Percentiles rank a stretch among this genome's conserved stretches.
Conservation (phyloP, 2,797 vertebrate genomes). For the Siniperca undulata region DNA sequence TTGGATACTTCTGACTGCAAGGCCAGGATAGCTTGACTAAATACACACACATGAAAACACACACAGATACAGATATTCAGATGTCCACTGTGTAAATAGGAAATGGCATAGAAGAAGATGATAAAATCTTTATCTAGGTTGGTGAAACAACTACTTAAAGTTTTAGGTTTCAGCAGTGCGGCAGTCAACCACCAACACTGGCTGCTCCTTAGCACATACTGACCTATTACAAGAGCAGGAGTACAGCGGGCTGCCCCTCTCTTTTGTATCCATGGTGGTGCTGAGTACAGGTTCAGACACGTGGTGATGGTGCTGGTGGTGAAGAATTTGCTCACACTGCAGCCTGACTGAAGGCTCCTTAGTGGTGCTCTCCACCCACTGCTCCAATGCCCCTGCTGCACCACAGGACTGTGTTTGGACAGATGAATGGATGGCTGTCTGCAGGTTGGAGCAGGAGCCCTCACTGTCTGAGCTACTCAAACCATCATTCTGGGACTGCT, state of each 20-base stretch:
- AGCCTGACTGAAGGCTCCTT: constrained; percentile 53
- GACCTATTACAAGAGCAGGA: constrained; percentile 84
- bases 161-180: not conserved
- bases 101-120: not conserved
- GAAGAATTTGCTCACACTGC: constrained; percentile 53
- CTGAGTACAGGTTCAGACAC: constrained; percentile 54
- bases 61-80: not conserved
- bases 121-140: not conserved
- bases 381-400: constrained; percentile 57
- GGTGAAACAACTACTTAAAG: not conserved
- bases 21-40: constrained; percentile 81
- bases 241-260: constrained; percentile 48
- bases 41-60: constrained; percentile 13
- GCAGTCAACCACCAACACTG: too few relatives aligned
- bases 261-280: constrained; percentile 55
- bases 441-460: constrained; percentile 75
- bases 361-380: constrained; percentile 74
- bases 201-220: not conserved
- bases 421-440: constrained; percentile 72
- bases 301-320: constrained; percentile 35
- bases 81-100: not conserved
- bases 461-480: constrained; percentile 77
- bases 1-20: constrained; percentile 83
- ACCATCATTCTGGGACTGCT: constrained; percentile 50
- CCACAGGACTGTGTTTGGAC: constrained; percentile 41